Evolutionary conservation across 2,797 vertebrate genomes (phyloP).

Genomic region (Hapalemur alaotrensis): DNA sequence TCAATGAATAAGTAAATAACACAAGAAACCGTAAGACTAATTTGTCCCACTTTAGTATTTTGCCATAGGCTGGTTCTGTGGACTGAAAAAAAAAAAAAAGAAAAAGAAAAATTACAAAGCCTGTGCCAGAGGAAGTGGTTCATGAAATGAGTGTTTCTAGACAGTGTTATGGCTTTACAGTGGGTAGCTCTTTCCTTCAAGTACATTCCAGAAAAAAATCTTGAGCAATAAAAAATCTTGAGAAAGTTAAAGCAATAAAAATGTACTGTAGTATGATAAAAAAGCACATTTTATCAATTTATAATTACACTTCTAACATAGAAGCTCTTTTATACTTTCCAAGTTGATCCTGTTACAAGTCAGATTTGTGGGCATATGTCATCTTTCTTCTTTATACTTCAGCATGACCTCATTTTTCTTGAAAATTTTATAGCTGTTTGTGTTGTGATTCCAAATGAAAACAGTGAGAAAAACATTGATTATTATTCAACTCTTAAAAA

Average conservation of each 20-base stretch:
- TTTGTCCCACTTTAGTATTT: background rate
- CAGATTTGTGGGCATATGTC: background rate
- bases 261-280: background rate
- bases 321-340: background rate
- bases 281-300: slow-evolving; percentile 18
- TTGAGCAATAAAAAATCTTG: slow-evolving; percentile 4
- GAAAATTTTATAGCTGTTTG: background rate
- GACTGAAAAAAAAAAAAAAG: background rate
- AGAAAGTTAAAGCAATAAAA: slow-evolving; percentile 53
- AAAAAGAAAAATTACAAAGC: background rate
- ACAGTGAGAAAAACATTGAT: background rate
- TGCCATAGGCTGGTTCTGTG: background rate
- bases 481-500: background rate
- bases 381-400: background rate
- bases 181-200: background rate
- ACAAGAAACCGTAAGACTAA: background rate
- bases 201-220: background rate
- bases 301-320: background rate
- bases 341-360: background rate
- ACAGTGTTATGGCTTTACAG: background rate
- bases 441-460: background rate
- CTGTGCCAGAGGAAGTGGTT: background rate
- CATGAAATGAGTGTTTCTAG: background rate
- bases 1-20: background rate
- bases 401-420: background rate